These are phyloP conservation scores for Coenonympha arcania DNA, from an alignment of 2,888 invertebrate species.

Conservation along the genomic window DNA sequence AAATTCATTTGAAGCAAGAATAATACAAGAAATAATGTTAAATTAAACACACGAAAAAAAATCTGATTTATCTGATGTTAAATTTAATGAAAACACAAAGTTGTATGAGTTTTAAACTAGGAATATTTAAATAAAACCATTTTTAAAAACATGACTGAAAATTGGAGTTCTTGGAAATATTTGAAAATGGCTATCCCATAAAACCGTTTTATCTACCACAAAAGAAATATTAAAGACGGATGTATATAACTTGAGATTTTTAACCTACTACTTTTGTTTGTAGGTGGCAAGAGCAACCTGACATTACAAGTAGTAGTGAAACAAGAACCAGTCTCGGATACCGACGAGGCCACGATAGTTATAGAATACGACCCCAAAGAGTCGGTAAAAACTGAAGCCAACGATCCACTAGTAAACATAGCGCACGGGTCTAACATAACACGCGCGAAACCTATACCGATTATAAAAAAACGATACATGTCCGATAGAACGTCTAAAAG, in stretches of 20 bases:
- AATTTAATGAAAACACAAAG: too few relatives aligned
- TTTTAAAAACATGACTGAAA: neutral
- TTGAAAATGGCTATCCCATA: neutral
- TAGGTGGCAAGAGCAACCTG: conserved; percentile 10
- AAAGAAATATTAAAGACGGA: neutral
- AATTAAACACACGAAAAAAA: too few relatives aligned
- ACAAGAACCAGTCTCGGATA: conserved; percentile 4
- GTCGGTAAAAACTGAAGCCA: neutral
- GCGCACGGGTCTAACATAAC: neutral
- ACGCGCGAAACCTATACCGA: neutral
- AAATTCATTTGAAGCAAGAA: too few relatives aligned
- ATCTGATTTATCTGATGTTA: too few relatives aligned
- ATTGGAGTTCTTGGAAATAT: neutral
- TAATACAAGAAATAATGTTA: too few relatives aligned
- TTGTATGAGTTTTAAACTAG: neutral
- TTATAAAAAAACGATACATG: conserved; percentile 6
- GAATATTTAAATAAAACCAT: neutral
- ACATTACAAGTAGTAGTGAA: conserved; percentile 9
- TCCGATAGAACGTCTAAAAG: conserved; percentile 6
- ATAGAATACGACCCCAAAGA: neutral
- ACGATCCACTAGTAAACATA: neutral
- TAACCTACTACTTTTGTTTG: conserved; percentile 13
- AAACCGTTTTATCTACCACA: neutral
- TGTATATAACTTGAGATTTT: conserved; percentile 6
- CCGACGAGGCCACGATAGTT: neutral